Evolutionary conservation across 2,113 vertebrate species (phyloP).

Genomic region (Myocastor coypus): DNA sequence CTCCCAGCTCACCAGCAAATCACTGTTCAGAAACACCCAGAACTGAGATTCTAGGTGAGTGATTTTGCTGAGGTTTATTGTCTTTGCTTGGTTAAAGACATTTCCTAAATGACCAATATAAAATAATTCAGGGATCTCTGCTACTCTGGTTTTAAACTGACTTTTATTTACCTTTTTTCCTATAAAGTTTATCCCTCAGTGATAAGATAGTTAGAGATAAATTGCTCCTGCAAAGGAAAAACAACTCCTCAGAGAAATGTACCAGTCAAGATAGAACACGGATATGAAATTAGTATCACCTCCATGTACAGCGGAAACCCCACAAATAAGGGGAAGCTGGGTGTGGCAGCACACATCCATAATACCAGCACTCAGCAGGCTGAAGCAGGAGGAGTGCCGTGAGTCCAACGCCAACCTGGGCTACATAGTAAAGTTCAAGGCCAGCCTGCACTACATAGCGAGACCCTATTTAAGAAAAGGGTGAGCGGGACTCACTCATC

Average conservation of each 20-base stretch:
- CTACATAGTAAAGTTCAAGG: not conserved
- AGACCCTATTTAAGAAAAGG: not conserved
- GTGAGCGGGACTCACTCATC: not conserved
- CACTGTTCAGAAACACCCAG: not conserved
- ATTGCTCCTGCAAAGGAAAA: not conserved
- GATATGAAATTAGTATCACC: not conserved
- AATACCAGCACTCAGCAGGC: not conserved
- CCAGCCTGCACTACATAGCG: not conserved
- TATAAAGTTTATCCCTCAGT: not conserved
- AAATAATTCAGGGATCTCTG: not conserved
- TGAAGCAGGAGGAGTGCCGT: not conserved
- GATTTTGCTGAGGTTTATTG: not conserved
- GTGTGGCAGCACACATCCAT: not conserved
- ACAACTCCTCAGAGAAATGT: not conserved
- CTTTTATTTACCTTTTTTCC: not conserved
- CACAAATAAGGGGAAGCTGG: not conserved
- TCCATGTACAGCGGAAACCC: not conserved
- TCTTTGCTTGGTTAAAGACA: not conserved
- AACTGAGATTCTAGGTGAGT: not conserved
- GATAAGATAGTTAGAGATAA: not conserved
- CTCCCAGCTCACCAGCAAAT: not conserved
- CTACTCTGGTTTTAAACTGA: constrained; percentile 10
- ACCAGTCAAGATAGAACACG: not conserved
- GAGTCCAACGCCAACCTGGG: not conserved
- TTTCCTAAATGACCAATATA: not conserved